Conservation (phyloP, 1,140 invertebrate species). For the Neotoxoptera formosana region DNA sequence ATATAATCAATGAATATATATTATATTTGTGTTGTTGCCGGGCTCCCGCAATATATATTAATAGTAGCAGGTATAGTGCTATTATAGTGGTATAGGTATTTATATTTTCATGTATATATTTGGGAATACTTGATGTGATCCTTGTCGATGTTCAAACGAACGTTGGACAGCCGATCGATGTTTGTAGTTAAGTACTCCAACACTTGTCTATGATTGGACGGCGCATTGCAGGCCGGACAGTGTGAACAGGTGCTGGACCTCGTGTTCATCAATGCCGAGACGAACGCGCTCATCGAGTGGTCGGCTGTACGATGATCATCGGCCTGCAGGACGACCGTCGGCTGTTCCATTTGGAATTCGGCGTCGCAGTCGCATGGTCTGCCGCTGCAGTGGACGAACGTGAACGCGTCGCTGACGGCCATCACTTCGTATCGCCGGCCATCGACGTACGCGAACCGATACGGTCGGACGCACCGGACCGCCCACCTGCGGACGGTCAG, state of each 20-base stretch:
- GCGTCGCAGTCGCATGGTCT: neutral
- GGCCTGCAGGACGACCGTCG: neutral
- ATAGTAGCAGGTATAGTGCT: no score
- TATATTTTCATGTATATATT: neutral
- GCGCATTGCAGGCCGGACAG: neutral
- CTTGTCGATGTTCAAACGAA: neutral
- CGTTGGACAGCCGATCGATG: neutral
- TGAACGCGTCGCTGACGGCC: slow-evolving; percentile 15
- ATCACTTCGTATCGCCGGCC: neutral
- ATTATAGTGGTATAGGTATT: no score
- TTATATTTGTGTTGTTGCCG: no score
- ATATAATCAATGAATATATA: no score
- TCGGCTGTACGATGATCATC: neutral
- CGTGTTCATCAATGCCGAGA: neutral
- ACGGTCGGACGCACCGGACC: neutral
- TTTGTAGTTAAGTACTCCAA: slow-evolving; percentile 5
- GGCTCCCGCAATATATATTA: no score
- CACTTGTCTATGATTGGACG: slow-evolving; percentile 13
- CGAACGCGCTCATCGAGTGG: neutral
- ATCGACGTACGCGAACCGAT: slow-evolving; percentile 22
- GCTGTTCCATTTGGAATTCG: neutral
- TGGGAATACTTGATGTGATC: neutral
- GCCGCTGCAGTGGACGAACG: neutral
- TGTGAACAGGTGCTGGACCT: neutral
- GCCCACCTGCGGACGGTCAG: neutral